Conservation (phyloP, 2,797 vertebrate species). For the Enteromius paludinosus region DNA sequence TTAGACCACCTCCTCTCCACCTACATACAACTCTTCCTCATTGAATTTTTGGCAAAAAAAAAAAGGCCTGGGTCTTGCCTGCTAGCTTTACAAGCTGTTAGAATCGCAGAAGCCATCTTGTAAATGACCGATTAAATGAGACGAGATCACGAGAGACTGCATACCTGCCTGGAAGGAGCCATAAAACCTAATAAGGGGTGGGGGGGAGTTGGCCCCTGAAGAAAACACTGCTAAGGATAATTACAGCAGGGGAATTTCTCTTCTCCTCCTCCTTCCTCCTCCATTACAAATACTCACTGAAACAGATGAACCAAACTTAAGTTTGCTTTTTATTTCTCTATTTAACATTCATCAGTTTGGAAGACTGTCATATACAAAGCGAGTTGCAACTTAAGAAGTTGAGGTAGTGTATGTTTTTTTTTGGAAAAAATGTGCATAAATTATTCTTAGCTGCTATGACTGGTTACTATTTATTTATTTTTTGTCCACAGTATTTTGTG, state of each 20-base stretch:
- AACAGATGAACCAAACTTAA: neutral
- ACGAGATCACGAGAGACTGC: conserved; percentile 65
- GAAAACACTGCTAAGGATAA: conserved; percentile 62
- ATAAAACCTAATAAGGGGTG: conserved; percentile 65
- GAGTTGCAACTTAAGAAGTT: neutral
- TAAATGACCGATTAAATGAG: conserved; percentile 72
- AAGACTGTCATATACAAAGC: neutral
- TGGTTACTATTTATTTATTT: neutral
- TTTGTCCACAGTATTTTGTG: neutral
- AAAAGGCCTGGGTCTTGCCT: conserved; percentile 54
- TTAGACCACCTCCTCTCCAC: conserved; percentile 9
- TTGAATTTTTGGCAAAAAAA: conserved; percentile 38
- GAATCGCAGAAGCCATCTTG: conserved; percentile 67
- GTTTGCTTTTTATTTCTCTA: neutral
- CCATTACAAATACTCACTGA: conserved; percentile 1
- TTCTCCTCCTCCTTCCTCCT: neutral
- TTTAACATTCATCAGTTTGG: neutral
- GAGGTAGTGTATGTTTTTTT: neutral
- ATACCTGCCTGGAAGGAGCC: conserved; percentile 69
- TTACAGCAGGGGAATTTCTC: conserved; percentile 61
- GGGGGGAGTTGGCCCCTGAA: conserved; percentile 38
- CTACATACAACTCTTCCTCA: conserved; percentile 33
- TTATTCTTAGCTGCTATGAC: neutral
- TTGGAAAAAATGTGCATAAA: neutral
- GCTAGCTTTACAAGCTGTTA: conserved; percentile 67